These are phyloP conservation scores for Hassar affinis DNA, from an alignment of 2,113 vertebrate genomes.

Conservation along the genomic window DNA sequence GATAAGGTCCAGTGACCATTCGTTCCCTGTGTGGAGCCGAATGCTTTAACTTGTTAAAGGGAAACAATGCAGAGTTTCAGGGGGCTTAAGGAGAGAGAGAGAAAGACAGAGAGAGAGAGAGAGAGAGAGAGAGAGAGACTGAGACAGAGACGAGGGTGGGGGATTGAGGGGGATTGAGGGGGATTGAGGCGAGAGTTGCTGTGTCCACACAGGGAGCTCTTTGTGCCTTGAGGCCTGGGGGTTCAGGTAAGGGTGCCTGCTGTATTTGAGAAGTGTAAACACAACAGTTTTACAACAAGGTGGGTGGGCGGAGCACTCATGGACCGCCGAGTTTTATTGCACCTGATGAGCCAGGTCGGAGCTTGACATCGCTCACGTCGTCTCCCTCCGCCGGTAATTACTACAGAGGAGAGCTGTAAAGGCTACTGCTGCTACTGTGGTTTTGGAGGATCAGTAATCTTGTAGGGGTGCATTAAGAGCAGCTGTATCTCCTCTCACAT, in stretches of 20 bases:
- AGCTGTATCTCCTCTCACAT: constrained; percentile 52
- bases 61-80: constrained; percentile 49
- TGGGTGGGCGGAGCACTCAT: constrained; percentile 30
- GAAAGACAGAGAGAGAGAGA: background rate
- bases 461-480: constrained; percentile 36
- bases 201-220: constrained; percentile 51
- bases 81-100: constrained; percentile 32
- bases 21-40: background rate
- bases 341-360: constrained; percentile 38
- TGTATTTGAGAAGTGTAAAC: constrained; percentile 54
- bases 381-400: background rate
- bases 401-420: constrained; percentile 13
- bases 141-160: background rate
- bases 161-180: background rate
- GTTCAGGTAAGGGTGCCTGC: constrained; percentile 54
- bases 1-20: constrained; percentile 7
- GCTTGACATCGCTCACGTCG: background rate
- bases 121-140: background rate
- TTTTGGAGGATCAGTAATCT: constrained; percentile 29
- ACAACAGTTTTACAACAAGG: constrained; percentile 50
- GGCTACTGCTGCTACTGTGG: constrained; percentile 25
- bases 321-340: constrained; percentile 48
- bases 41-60: constrained; percentile 23
- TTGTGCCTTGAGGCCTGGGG: constrained; percentile 53
- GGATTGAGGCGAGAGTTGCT: constrained; percentile 33